Percentiles rank a stretch among this genome's conserved stretches.
Evolutionary conservation across 2,888 invertebrate species (phyloP).

Genomic region (Apamea epomidion): DNA sequence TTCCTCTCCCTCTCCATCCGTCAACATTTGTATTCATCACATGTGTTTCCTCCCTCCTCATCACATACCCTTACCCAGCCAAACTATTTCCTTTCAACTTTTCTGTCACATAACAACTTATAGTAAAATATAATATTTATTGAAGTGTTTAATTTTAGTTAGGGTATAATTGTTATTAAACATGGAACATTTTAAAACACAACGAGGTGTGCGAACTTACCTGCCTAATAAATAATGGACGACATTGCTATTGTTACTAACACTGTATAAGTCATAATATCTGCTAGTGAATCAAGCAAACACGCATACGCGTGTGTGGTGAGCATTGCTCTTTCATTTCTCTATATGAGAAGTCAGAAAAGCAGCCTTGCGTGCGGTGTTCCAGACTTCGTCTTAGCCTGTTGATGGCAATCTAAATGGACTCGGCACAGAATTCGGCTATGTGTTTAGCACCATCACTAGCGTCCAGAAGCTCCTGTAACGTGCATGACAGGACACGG

Average conservation of each 20-base stretch:
- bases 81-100: background rate
- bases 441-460: background rate
- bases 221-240: background rate
- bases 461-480: background rate
- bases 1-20: background rate
- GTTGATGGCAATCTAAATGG: background rate
- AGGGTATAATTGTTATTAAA: background rate
- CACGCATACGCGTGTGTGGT: background rate
- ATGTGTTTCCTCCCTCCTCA: background rate
- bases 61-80: background rate
- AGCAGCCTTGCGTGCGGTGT: background rate
- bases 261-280: background rate
- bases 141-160: background rate
- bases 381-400: background rate
- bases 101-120: background rate
- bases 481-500: background rate
- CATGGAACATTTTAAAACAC: background rate
- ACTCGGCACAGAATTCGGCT: background rate
- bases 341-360: background rate
- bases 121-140: background rate
- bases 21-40: background rate
- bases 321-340: background rate
- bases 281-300: background rate
- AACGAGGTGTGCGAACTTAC: background rate
- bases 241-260: slow-evolving; percentile 1